Evolutionary conservation across 2,113 vertebrate genomes (phyloP).

Genomic region (Anas platyrhynchos): DNA sequence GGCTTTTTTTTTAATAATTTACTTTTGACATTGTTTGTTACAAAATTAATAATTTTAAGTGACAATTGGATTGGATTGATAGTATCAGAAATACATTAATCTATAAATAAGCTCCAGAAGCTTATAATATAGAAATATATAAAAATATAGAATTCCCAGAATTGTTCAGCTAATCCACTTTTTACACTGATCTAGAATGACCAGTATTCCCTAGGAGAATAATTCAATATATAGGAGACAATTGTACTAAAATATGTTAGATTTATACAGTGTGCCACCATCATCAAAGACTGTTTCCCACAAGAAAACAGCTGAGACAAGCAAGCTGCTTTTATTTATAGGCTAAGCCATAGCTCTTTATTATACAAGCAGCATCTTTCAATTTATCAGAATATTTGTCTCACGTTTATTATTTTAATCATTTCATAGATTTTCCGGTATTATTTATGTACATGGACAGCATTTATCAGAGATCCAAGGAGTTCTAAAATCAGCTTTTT

Average conservation of each 20-base stretch:
- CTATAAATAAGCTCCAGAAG: neutral
- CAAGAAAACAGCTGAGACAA: slow-evolving; percentile 48
- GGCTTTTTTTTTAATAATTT: neutral
- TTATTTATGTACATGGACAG: neutral
- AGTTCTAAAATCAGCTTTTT: neutral
- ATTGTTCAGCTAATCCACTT: neutral
- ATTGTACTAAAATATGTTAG: slow-evolving; percentile 28
- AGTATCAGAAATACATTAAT: neutral
- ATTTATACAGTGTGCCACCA: slow-evolving; percentile 16
- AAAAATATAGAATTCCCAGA: neutral
- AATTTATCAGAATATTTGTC: slow-evolving; percentile 21
- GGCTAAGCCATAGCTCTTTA: slow-evolving; percentile 2
- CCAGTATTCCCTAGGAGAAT: slow-evolving; percentile 26
- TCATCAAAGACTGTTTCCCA: slow-evolving; percentile 35
- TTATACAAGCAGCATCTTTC: neutral
- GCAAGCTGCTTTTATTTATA: slow-evolving; percentile 39
- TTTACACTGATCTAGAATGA: slow-evolving; percentile 23
- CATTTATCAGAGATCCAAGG: neutral
- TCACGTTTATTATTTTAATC: slow-evolving; percentile 52
- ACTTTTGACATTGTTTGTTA: neutral
- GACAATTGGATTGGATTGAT: neutral
- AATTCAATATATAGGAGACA: slow-evolving; percentile 19
- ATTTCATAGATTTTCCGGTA: neutral
- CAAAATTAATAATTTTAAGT: slow-evolving; percentile 8
- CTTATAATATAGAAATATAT: too few species aligned